phyloP scores from a whole-genome alignment of 1,140 invertebrate genomes.

The Dendrolimus punctatus region DNA sequence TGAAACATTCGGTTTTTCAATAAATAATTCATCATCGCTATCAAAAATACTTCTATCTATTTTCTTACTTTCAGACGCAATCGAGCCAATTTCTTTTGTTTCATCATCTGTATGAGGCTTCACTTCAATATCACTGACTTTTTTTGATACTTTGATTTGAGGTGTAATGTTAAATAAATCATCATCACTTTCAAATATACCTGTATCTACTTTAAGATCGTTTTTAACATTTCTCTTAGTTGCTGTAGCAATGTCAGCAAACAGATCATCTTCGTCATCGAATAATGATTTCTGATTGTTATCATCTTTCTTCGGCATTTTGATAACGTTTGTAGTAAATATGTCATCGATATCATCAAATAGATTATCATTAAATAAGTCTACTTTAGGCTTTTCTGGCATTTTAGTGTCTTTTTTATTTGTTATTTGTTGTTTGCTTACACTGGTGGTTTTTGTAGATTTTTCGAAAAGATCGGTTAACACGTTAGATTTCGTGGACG shows the following conservation, averaged over 20 bases:
- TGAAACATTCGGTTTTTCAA: constrained; percentile 7
- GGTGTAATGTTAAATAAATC: no score
- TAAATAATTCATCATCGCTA: constrained; percentile 34
- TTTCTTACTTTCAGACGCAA: constrained; percentile 5
- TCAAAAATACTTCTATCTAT: constrained; percentile 28
- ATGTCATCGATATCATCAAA: constrained; percentile 63
- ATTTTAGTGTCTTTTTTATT: constrained; percentile 11
- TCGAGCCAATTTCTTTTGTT: constrained; percentile 6
- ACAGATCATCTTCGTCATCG: constrained; percentile 52
- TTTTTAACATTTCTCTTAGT: neutral
- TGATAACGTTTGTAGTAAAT: constrained; percentile 41
- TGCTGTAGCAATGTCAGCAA: constrained; percentile 29
- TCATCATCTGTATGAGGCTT: no score
- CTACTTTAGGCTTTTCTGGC: constrained; percentile 30
- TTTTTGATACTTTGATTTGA: no score
- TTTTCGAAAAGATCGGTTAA: no score
- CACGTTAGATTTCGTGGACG: no score
- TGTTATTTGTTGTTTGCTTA: constrained; percentile 4
- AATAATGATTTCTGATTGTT: constrained; percentile 33
- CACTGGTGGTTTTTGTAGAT: no score
- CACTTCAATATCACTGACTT: no score
- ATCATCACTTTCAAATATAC: no score
- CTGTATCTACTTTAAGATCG: constrained; percentile 3
- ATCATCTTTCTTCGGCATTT: constrained; percentile 23
- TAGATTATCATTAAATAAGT: constrained; percentile 51